These are phyloP conservation scores for Rhizoglyphus robini DNA, from an alignment of 1,140 invertebrate species.

Conservation along the genomic window DNA sequence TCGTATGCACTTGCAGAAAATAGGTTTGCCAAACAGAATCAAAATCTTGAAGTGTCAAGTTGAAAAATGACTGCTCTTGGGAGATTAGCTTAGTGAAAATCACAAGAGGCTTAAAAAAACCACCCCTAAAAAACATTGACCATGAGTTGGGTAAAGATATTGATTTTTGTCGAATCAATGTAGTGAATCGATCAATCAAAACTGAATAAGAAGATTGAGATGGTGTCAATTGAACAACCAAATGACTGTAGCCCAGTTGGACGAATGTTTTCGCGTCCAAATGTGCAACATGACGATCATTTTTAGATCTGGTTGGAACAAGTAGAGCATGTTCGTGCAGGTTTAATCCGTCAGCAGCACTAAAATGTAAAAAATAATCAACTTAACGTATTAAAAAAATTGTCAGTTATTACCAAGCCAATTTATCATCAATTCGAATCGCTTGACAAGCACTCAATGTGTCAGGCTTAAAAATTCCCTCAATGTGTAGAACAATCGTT, in stretches of 20 bases:
- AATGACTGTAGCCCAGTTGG: conserved; percentile 2
- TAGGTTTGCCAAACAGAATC: conserved; percentile 21
- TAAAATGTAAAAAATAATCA: too few species aligned
- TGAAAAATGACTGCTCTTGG: conserved; percentile 19
- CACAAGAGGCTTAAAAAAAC: neutral
- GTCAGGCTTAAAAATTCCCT: conserved; percentile 1
- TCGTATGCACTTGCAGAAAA: conserved; percentile 8
- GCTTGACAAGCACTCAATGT: conserved; percentile 20
- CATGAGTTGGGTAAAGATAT: conserved; percentile 15
- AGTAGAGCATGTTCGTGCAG: neutral
- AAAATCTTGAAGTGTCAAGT: conserved; percentile 14
- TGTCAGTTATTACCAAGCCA: neutral
- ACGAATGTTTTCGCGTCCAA: neutral
- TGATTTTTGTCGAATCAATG: neutral
- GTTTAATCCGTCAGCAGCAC: neutral
- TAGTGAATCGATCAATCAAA: conserved; percentile 17
- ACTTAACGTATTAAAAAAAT: too few species aligned
- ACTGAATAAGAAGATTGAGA: neutral
- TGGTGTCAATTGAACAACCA: conserved; percentile 4
- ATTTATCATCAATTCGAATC: neutral
- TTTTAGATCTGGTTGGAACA: neutral
- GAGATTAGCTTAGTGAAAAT: conserved; percentile 17
- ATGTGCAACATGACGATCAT: conserved; percentile 15
- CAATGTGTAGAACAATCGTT: conserved; percentile 11
- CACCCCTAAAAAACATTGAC: neutral